These are phyloP conservation scores for Hypanus sabinus DNA, from an alignment of 2,113 vertebrate genomes.

Conservation along the genomic window DNA sequence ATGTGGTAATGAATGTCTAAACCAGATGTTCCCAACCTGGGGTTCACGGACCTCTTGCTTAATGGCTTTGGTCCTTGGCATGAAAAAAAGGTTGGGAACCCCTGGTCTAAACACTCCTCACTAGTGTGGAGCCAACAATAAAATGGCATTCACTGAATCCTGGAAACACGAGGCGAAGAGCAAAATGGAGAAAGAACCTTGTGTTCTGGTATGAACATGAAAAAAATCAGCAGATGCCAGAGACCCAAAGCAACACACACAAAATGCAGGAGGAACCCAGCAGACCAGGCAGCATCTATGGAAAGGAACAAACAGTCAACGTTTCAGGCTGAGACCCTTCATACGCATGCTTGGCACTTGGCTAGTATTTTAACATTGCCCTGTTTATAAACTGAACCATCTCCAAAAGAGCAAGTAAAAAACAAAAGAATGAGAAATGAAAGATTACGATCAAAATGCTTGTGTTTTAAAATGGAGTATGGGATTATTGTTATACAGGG, in stretches of 20 bases:
- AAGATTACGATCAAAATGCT: neutral
- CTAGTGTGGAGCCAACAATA: neutral
- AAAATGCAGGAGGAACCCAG: too few species aligned
- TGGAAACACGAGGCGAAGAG: neutral
- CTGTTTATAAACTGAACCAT: neutral
- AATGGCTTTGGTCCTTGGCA: too few species aligned
- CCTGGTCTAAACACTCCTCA: neutral
- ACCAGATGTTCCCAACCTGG: too few species aligned
- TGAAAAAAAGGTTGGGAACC: too few species aligned
- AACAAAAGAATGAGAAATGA: too few species aligned
- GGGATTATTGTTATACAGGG: neutral
- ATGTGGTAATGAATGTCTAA: neutral
- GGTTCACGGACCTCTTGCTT: too few species aligned
- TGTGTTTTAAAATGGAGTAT: neutral
- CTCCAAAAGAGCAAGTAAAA: neutral
- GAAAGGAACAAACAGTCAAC: too few species aligned
- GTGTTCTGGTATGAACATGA: neutral
- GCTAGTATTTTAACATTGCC: neutral
- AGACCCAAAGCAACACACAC: too few species aligned
- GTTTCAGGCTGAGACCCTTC: too few species aligned
- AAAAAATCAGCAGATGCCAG: too few species aligned
- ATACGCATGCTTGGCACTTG: neutral
- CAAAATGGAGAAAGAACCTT: neutral
- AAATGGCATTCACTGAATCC: neutral
- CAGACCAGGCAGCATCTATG: too few species aligned